Conservation (phyloP, 2,113 vertebrate genomes). For the Tragelaphus imberbis region DNA sequence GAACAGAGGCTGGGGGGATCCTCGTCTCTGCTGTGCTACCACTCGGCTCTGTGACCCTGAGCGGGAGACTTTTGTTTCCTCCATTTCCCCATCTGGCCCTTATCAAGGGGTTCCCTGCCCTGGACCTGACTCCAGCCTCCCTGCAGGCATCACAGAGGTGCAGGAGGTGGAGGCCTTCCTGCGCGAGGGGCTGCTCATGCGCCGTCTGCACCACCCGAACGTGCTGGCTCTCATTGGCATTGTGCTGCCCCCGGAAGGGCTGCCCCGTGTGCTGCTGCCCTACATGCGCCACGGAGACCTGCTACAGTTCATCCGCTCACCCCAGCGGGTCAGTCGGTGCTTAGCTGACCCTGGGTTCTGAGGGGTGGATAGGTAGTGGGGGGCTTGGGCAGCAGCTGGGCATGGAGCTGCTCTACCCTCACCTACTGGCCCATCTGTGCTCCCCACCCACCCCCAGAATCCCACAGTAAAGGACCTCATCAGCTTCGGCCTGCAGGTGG, state of each 20-base stretch:
- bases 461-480: conserved; percentile 96
- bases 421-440: background rate
- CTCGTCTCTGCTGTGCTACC: rapidly evolving
- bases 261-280: conserved; percentile 92
- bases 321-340: conserved; percentile 86
- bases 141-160: conserved; percentile 87
- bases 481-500: conserved; percentile 95
- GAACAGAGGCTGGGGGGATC: background rate
- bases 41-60: background rate
- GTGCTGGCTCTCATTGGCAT: conserved; percentile 94
- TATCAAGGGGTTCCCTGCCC: background rate
- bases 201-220: conserved; percentile 91
- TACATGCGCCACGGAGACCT: conserved; percentile 97
- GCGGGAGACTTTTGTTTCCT: background rate
- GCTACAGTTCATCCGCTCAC: conserved; percentile 92
- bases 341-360: background rate
- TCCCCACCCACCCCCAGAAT: conserved; percentile 78
- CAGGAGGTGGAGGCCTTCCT: conserved; percentile 97
- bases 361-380: background rate
- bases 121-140: background rate
- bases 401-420: background rate
- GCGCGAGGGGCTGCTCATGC: conserved; percentile 95
- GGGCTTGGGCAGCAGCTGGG: background rate
- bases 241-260: conserved; percentile 87
- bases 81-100: background rate